Percentiles rank a stretch among this genome's conserved stretches.
Evolutionary conservation across 2,113 vertebrate genomes (phyloP).

Genomic region (Penelope pileata): DNA sequence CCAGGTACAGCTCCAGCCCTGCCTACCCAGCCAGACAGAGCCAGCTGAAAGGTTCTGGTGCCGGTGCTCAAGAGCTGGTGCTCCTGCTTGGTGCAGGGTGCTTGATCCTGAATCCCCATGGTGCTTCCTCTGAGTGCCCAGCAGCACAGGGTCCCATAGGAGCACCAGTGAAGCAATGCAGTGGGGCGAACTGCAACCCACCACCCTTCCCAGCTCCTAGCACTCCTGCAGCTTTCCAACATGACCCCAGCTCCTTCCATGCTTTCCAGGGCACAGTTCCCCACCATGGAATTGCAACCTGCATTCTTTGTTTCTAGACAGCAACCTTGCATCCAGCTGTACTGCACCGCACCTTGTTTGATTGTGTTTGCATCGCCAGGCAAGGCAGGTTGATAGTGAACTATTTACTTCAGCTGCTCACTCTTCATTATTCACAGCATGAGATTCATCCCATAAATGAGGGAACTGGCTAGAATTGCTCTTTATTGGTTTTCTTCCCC

Average conservation of each 20-base stretch:
- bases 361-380: not conserved
- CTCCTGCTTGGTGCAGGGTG: not conserved
- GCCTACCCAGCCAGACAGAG: not conserved
- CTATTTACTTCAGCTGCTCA: constrained; percentile 47
- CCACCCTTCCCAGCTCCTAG: not conserved
- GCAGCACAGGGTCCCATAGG: not conserved
- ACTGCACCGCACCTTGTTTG: not conserved
- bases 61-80: not conserved
- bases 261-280: not conserved
- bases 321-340: constrained; percentile 13
- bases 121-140: not conserved
- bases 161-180: not conserved
- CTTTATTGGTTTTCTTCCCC: constrained; percentile 51
- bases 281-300: not conserved
- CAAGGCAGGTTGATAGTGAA: constrained; percentile 27
- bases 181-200: not conserved
- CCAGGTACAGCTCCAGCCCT: not conserved
- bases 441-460: constrained; percentile 51
- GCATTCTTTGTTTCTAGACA: not conserved
- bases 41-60: not conserved
- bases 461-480: constrained; percentile 18
- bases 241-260: rapidly evolving
- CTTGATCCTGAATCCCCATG: not conserved
- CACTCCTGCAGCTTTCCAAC: not conserved
- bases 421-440: constrained; percentile 62